Base-by-base conservation (phyloP, 2,113 vertebrate species). In the Zosterops lateralis region DNA sequence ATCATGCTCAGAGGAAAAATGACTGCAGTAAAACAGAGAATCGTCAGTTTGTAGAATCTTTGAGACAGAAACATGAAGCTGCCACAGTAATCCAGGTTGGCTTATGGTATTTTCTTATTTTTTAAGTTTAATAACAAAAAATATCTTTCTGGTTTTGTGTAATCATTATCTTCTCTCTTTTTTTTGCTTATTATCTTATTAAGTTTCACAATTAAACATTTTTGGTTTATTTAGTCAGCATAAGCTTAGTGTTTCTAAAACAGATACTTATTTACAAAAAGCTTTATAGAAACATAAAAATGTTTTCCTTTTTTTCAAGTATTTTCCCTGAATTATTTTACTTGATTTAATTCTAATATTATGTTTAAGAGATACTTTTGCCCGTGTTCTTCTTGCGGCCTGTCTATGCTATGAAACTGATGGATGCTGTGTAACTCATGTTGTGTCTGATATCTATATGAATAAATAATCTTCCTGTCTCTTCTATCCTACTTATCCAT, bases 21-120 rank as follows among this genome's bases (percentile, higher is more conserved):
- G 12, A 47, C 45, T 70, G 68, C 32, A 89, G 24, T 48, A 68
- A 92, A 84, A 76, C 67, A 80, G 82, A 90, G 48, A 61, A 64
- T 73, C 7, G 36, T 89, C 61, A 45, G 29, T 84, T 45, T 26
- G 13, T 24, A 31, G 65, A 50, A 61, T 13, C 42, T 48, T 61
- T 89, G 50, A 94, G 91, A 73, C 42, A 88, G 62, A 97, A 72
- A 56, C 82, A 97, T 79, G 92, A 96, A 61, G 98, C 99, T 83
- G 99, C 99, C 61, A 96, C 98, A 36, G 61, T 98, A 73, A 99
- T 99, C 97, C 99, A 99, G 98, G 99, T 99, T 96, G 72, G 90
- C 96, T 72, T 94, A 24, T 40, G 32, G 15, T 45, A 44, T 70
- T 93, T 25, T 53, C 9, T 68, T 73, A 51, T 53, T 80, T 92